phyloP scores from a whole-genome alignment of 2,113 vertebrate genomes.

The Paralichthys olivaceus region DNA sequence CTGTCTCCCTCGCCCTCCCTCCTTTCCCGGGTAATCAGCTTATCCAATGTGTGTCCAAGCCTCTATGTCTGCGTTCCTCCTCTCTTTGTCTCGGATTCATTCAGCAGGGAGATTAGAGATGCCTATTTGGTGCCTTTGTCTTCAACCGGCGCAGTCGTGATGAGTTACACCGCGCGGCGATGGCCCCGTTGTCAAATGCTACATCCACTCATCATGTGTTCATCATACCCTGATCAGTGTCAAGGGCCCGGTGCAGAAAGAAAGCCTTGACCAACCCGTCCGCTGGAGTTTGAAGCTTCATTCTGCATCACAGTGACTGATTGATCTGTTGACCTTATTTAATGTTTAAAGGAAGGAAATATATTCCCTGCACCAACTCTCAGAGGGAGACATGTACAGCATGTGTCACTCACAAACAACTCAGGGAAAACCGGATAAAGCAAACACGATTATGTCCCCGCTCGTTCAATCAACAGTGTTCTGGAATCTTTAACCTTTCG shows the following conservation, averaged over 20 bases:
- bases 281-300: conserved; percentile 1
- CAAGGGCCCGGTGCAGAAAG: conserved; percentile 11
- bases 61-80: conserved; percentile 76
- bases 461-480: not conserved
- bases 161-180: conserved; percentile 54
- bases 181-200: conserved; percentile 40
- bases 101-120: conserved; percentile 85
- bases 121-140: conserved; percentile 83
- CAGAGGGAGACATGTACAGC: not conserved
- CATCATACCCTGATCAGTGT: conserved; percentile 44
- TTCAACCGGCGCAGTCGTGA: conserved; percentile 50
- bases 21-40: conserved; percentile 78
- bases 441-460: not conserved
- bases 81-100: conserved; percentile 82
- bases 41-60: conserved; percentile 83
- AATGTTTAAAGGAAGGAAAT: conserved; percentile 11
- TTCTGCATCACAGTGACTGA: not conserved
- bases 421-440: conserved; percentile 18
- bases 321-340: conserved; percentile 41
- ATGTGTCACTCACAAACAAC: not conserved
- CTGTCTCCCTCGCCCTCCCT: conserved; percentile 52
- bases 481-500: not conserved
- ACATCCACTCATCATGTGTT: conserved; percentile 42
- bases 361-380: not conserved
- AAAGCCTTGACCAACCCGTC: not conserved